Evolutionary conservation across 1,140 invertebrate genomes (phyloP).

Genomic region (Dinoponera quadriceps): DNA sequence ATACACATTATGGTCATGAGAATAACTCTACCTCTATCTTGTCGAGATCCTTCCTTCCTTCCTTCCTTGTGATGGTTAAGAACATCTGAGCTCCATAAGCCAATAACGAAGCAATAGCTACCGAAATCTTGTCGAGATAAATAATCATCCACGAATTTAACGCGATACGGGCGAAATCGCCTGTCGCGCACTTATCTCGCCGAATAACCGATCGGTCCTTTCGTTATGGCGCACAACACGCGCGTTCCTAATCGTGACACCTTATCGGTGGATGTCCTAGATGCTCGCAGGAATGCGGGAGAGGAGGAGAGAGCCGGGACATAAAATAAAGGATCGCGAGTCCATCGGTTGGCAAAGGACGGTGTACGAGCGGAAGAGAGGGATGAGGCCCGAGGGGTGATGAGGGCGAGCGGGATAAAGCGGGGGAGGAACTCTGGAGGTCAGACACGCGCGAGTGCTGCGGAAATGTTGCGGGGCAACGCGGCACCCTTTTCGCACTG

Average conservation of each 20-base stretch:
- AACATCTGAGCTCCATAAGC: too few species aligned
- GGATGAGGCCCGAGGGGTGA: not conserved
- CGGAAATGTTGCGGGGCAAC: conserved; percentile 69
- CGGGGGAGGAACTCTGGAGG: conserved; percentile 68
- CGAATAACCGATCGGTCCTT: not conserved
- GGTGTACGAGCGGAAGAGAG: conserved; percentile 44
- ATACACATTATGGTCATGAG: too few species aligned
- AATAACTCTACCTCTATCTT: too few species aligned
- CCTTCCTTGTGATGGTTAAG: too few species aligned
- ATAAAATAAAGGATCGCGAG: conserved; percentile 66
- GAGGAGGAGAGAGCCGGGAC: conserved; percentile 1
- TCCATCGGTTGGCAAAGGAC: conserved; percentile 13
- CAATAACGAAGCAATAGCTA: too few species aligned
- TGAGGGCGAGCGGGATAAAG: not conserved
- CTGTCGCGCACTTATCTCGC: not conserved
- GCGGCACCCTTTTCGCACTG: conserved; percentile 63
- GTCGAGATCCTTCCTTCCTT: too few species aligned
- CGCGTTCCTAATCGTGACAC: conserved; percentile 49
- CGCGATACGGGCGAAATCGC: not conserved
- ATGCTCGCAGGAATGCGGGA: conserved; percentile 30
- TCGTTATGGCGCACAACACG: conserved; percentile 17
- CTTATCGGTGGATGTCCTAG: conserved; percentile 56
- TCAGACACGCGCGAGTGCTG: conserved; percentile 78
- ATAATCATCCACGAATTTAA: not conserved
- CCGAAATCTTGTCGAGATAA: not conserved